Evolutionary conservation across 2,113 vertebrate genomes (phyloP), one percentile per base, ranked within the genome.

Genomic region (Bolborhynchus lineola): DNA sequence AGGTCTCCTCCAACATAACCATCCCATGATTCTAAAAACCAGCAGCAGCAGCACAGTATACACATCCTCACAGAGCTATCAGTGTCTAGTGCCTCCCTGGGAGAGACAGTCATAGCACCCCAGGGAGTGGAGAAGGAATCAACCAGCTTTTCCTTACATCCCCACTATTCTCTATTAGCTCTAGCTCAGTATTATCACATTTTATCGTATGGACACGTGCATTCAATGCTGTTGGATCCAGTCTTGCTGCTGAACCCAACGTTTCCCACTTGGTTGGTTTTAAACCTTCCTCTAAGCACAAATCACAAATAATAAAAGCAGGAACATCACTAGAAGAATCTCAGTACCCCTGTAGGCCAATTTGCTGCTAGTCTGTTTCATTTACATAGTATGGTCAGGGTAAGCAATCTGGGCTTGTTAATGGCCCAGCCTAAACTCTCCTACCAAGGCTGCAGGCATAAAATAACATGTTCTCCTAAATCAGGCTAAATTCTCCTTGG

Each of bases 121-220:
- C 1, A 23, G n/a, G 35, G 41, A 63, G 18, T 2, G 15, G 18
- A 46, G 41, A 41, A 53, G n/a, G 70, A 50, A 7, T 18, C 2
- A 26, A 64, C 10, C 13, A 31, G 12, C 57, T 84, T 68, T 49
- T 70, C 46, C 69, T 78, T 42, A 70, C 31, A 13, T 13, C 21
- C 72, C 16, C 47, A 2, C 18, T 18, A 1, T 41, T n/a, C 25
- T 29, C 31, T 2, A 2, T 25, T 9, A 77, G 49, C 65, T 71
- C 33, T 23, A 11, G 24, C 2, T 59, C 41, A 7, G 16, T 11
- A 5, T 86, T 59, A 63, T 8, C n/a, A 6, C 4, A 15, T 16
- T 46, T 47, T 15, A 20, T 20, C 18, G 39, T 10, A 6, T 1
- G 10, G 65, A 9, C 87, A 64, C 0, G 0, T 50, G 39, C 1